phyloP scores from a whole-genome alignment of 2,888 invertebrate species.

The Microchrysa polita region DNA sequence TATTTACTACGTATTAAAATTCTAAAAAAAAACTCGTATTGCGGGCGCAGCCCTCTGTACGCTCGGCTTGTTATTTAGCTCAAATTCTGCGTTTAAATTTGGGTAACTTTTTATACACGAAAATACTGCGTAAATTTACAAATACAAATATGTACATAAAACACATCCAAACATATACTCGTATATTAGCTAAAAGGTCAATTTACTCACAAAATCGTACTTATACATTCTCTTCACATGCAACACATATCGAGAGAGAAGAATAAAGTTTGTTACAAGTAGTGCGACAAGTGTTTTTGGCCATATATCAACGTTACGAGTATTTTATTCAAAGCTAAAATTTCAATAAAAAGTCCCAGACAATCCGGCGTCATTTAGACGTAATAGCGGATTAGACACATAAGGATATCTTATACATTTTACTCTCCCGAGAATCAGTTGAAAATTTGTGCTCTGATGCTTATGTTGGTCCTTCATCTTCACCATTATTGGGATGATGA shows the following conservation, averaged over 20 bases:
- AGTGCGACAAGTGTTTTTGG: slow-evolving; percentile 9
- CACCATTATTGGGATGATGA: slow-evolving; percentile 24
- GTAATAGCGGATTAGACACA: not conserved
- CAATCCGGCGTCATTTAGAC: slow-evolving; percentile 27
- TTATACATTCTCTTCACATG: slow-evolving; percentile 3
- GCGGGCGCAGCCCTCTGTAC: too few species aligned
- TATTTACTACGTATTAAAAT: too few species aligned
- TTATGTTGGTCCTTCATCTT: slow-evolving; percentile 25
- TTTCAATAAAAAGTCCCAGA: slow-evolving; percentile 34
- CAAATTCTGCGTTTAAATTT: too few species aligned
- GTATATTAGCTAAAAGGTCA: too few species aligned
- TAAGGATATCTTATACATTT: not conserved
- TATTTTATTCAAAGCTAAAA: slow-evolving; percentile 29
- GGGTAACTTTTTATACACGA: too few species aligned
- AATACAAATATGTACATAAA: too few species aligned
- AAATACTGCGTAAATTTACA: too few species aligned
- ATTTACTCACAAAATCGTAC: too few species aligned
- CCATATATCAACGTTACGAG: too few species aligned
- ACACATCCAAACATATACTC: too few species aligned
- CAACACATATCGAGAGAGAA: not conserved
- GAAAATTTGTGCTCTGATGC: slow-evolving; percentile 2
- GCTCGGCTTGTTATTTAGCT: too few species aligned
- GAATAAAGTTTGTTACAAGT: not conserved
- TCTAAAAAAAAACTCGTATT: too few species aligned
- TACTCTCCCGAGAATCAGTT: slow-evolving; percentile 7